Evolutionary conservation across 2,888 invertebrate species (phyloP).

Genomic region (Oligia strigilis): DNA sequence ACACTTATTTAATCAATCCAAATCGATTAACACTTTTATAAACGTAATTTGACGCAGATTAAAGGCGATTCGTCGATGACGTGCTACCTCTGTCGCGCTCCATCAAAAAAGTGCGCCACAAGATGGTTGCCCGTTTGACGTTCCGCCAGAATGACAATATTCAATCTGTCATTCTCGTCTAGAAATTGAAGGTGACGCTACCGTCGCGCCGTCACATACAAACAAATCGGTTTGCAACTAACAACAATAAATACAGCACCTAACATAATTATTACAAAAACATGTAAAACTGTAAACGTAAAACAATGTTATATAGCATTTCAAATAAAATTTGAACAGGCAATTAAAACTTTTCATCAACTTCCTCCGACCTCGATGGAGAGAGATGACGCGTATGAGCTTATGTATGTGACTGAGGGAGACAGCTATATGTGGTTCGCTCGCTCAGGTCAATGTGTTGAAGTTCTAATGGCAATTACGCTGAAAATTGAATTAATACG

Average conservation of each 20-base stretch:
- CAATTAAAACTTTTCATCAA: conserved; percentile 69
- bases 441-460: conserved; percentile 58
- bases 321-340: conserved; percentile 67
- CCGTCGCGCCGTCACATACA: too few relatives aligned
- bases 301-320: conserved; percentile 54
- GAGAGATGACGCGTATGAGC: conserved; percentile 33
- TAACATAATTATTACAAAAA: conserved; percentile 47
- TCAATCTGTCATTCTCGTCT: too few relatives aligned
- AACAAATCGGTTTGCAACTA: conserved; percentile 29
- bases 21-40: too few relatives aligned
- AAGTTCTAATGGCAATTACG: conserved; percentile 64
- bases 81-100: too few relatives aligned
- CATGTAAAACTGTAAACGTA: conserved; percentile 21
- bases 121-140: too few relatives aligned
- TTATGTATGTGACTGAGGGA: conserved; percentile 30
- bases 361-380: conserved; percentile 35
- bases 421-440: conserved; percentile 43
- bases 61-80: too few relatives aligned
- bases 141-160: too few relatives aligned
- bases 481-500: conserved; percentile 65
- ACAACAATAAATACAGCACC: conserved; percentile 16
- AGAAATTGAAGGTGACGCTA: too few relatives aligned
- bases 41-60: too few relatives aligned
- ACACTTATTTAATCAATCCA: too few relatives aligned
- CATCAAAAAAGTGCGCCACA: too few relatives aligned